Evolutionary conservation across 2,797 vertebrate species (phyloP).

Genomic region (Macrochelys suwanniensis): DNA sequence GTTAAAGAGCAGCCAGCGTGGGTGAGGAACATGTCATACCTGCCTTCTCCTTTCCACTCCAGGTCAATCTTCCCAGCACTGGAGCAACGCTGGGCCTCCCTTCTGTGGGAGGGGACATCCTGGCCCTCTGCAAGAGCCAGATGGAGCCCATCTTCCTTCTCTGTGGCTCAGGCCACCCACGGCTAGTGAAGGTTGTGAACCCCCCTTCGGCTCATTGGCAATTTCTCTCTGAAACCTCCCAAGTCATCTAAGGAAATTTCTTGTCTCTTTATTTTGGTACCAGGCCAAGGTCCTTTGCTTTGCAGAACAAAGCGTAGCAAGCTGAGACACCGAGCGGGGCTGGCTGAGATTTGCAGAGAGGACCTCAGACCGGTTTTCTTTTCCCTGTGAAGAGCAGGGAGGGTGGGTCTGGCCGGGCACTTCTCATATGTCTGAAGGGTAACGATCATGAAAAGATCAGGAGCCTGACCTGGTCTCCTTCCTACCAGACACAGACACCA

Average conservation of each 20-base stretch:
- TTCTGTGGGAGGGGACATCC: neutral
- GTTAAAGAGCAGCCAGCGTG: conserved; percentile 88
- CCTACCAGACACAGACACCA: neutral
- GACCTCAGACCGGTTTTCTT: neutral
- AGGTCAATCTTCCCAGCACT: neutral
- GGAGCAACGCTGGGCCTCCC: neutral
- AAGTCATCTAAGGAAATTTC: neutral
- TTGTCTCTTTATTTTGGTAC: conserved; percentile 1
- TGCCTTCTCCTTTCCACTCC: neutral
- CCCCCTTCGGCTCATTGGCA: neutral
- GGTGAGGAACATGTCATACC: conserved; percentile 82
- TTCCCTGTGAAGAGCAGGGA: neutral
- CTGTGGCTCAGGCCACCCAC: neutral
- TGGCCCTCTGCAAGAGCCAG: neutral
- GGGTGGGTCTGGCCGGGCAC: neutral
- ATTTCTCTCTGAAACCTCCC: rapidly evolving
- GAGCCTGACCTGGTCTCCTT: neutral
- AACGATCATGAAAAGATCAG: neutral
- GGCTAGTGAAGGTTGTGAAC: neutral
- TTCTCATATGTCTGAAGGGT: neutral
- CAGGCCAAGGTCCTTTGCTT: conserved; percentile 3
- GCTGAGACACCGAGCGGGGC: neutral
- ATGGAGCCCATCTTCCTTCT: neutral
- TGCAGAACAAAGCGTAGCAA: neutral
- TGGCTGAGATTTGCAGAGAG: neutral